Evolutionary conservation across 2,888 invertebrate genomes (phyloP).

Genomic region (Campoletis raptor): DNA sequence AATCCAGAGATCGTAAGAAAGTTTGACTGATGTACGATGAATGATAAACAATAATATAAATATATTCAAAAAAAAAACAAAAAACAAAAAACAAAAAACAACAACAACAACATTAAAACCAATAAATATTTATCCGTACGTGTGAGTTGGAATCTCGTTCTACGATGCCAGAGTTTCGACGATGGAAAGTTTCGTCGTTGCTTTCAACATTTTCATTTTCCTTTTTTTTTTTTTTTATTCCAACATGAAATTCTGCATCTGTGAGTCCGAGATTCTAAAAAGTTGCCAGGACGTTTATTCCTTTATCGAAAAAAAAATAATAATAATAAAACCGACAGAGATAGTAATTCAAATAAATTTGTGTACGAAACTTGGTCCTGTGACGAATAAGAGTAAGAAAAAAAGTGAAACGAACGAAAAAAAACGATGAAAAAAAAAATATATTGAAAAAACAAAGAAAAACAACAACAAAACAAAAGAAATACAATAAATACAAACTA

Average conservation of each 20-base stretch:
- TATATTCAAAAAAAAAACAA: slow-evolving; percentile 1
- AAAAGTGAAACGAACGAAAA: neutral
- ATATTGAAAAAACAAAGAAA: slow-evolving; percentile 3
- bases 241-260: neutral
- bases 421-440: slow-evolving; percentile 11
- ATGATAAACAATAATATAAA: slow-evolving; percentile 56
- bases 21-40: slow-evolving; percentile 78
- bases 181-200: slow-evolving; percentile 43
- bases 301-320: slow-evolving; percentile 43
- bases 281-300: slow-evolving; percentile 30
- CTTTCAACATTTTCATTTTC: neutral
- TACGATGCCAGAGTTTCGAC: slow-evolving; percentile 30
- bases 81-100: neutral
- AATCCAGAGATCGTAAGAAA: slow-evolving; percentile 78
- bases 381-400: neutral
- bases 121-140: neutral
- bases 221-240: neutral
- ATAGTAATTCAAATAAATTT: slow-evolving; percentile 7
- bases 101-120: no score
- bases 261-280: slow-evolving; percentile 3
- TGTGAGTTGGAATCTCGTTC: slow-evolving; percentile 20
- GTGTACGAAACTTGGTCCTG: slow-evolving; percentile 30
- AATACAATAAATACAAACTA: slow-evolving; percentile 27
- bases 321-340: slow-evolving; percentile 35
- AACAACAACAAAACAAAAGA: neutral